phyloP scores from a whole-genome alignment of 2,113 vertebrate genomes.

The Asarcornis scutulata region DNA sequence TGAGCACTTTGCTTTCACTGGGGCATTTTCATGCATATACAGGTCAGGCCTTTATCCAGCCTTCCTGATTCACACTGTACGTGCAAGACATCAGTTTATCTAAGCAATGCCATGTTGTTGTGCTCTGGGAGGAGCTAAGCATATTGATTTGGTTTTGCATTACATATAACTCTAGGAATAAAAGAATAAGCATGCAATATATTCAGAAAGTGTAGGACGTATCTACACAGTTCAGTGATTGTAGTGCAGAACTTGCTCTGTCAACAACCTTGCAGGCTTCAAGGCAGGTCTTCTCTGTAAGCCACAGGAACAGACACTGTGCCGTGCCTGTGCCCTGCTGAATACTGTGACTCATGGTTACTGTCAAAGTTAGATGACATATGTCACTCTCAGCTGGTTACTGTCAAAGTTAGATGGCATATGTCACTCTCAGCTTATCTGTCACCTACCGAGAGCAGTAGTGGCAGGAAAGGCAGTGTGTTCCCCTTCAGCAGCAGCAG shows the following conservation, averaged over 20 bases:
- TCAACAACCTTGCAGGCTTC: background rate
- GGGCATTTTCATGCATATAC: background rate
- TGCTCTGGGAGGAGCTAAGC: background rate
- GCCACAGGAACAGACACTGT: background rate
- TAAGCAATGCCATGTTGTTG: background rate
- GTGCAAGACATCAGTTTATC: background rate
- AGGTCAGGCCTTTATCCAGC: background rate
- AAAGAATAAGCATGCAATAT: background rate
- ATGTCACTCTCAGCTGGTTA: background rate
- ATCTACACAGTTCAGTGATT: background rate
- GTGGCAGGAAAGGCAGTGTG: background rate
- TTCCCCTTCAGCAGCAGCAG: background rate
- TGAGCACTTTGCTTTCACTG: background rate
- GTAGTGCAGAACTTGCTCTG: background rate
- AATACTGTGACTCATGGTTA: background rate
- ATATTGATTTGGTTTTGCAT: background rate
- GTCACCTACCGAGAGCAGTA: background rate
- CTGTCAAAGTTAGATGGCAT: background rate
- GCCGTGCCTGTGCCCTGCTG: background rate
- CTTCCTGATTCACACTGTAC: fast-evolving
- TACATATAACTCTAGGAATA: background rate
- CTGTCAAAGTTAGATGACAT: background rate
- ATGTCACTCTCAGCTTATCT: background rate
- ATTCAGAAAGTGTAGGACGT: background rate
- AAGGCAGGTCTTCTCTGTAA: background rate